phyloP scores from a whole-genome alignment of 2,888 invertebrate species.

The Luffia ferchaultella region DNA sequence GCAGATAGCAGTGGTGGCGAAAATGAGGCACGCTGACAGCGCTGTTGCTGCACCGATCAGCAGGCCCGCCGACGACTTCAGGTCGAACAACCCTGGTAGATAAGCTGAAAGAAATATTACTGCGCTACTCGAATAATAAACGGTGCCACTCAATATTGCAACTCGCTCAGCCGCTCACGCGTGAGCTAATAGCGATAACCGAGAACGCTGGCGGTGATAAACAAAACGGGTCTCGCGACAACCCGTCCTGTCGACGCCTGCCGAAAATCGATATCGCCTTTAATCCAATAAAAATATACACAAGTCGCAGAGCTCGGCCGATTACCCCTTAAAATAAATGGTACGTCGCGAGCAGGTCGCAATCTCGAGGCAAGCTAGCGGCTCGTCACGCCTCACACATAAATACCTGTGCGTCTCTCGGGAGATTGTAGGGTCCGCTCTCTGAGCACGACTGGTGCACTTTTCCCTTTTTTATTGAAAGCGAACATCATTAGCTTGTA shows the following conservation, averaged over 20 bases:
- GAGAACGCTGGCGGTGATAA: not conserved
- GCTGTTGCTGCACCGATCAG: conserved; percentile 41
- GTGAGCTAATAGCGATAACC: not conserved
- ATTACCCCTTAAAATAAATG: no score
- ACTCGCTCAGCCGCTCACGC: not conserved
- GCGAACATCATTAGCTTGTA: conserved; percentile 76
- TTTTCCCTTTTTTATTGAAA: conserved; percentile 76
- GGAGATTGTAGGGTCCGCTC: conserved; percentile 78
- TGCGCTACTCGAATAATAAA: not conserved
- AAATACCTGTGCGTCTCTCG: conserved; percentile 73
- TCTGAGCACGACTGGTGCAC: conserved; percentile 70
- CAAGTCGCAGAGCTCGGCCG: conserved; percentile 1
- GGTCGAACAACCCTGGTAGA: conserved; percentile 29
- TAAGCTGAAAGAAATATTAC: conserved; percentile 11
- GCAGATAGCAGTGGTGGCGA: conserved; percentile 35
- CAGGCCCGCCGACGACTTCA: conserved; percentile 42
- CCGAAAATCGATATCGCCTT: not conserved
- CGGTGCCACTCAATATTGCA: not conserved
- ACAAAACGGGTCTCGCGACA: not conserved
- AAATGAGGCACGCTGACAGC: conserved; percentile 37
- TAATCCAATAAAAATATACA: not conserved
- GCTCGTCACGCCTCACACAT: not conserved
- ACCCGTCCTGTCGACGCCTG: not conserved
- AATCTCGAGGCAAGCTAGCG: not conserved
- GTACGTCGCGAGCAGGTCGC: not conserved